Evolutionary conservation across 2,888 invertebrate genomes (phyloP), one percentile per base, ranked within the genome.

Genomic region (Dicyrtoma fusca): DNA sequence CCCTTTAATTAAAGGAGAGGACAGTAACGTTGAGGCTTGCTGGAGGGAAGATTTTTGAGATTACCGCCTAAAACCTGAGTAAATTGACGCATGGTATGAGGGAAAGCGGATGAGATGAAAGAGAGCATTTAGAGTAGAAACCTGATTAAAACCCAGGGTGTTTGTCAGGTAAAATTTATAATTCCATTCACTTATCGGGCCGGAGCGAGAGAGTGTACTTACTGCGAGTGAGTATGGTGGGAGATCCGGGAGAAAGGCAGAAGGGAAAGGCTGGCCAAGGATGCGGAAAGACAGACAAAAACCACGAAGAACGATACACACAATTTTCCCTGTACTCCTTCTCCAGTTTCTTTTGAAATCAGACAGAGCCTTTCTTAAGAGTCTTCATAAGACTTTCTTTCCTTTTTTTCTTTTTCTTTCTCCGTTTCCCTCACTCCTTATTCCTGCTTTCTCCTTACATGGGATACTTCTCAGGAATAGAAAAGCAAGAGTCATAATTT

Each of bases 71-170:
- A n/a, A n/a, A n/a, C n/a, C n/a, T n/a, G n/a, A n/a, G n/a, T n/a
- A 34, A 34, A 34, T 34, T 34, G 34, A 34, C 4, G 34, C 3
- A 34, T 3, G 34, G 34, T 17, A 53, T 17, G 53, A 21, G 21
- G 17, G 53, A 11, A 53, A 53, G n/a, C 17, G 13, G 53, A 53
- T 53, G 53, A 21, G 19, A 6, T 11, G 53, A 21, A 17, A 17
- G 11, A 17, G 1, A 21, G 17, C 21, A 21, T 53, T 11, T 26
- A 64, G 49, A 51, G 51, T 64, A 49, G 51, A 64, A 64, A 51
- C 47, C 47, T 64, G 64, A 64, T 64, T 64, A 64, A 64, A 64
- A 51, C 47, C 47, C 23, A 45, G 49, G 64, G 49, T 64, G 51
- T 64, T 23, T 49, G 64, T 23, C 26, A 25, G 17, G 51, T 17